Evolutionary conservation across 2,888 invertebrate species (phyloP).

Genomic region (Pycnomerus fuliginosus): DNA sequence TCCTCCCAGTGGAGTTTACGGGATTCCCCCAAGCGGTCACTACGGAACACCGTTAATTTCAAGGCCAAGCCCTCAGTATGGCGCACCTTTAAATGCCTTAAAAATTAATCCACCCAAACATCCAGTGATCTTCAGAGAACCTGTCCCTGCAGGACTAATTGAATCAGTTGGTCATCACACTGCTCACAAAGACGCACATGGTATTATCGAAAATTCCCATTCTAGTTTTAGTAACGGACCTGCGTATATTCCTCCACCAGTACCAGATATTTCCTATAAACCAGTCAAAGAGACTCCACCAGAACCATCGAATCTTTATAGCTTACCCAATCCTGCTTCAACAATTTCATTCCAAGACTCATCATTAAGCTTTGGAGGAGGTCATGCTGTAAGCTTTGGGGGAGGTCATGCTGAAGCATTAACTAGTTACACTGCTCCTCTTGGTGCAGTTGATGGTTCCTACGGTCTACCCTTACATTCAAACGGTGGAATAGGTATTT

Average conservation of each 20-base stretch:
- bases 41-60: conserved; percentile 50
- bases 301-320: conserved; percentile 57
- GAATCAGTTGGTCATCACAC: conserved; percentile 66
- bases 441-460: conserved; percentile 56
- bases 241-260: conserved; percentile 65
- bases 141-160: conserved; percentile 69
- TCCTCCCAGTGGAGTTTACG: conserved; percentile 63
- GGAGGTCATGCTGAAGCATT: conserved; percentile 45
- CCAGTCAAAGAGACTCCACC: conserved; percentile 52
- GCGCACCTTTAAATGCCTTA: conserved; percentile 42
- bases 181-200: conserved; percentile 62
- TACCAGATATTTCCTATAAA: conserved; percentile 53
- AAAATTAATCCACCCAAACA: conserved; percentile 56
- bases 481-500: conserved; percentile 10
- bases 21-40: conserved; percentile 59
- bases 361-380: conserved; percentile 26
- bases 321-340: conserved; percentile 55
- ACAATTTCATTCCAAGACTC: conserved; percentile 56
- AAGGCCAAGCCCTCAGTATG: conserved; percentile 38
- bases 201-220: conserved; percentile 57
- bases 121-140: conserved; percentile 73
- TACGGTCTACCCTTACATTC: conserved; percentile 51
- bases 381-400: conserved; percentile 29
- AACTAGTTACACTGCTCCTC: conserved; percentile 57
- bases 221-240: conserved; percentile 38